Evolutionary conservation across 2,888 invertebrate genomes (phyloP), one percentile per base, ranked within the genome.

Genomic region (Laothoe populi): DNA sequence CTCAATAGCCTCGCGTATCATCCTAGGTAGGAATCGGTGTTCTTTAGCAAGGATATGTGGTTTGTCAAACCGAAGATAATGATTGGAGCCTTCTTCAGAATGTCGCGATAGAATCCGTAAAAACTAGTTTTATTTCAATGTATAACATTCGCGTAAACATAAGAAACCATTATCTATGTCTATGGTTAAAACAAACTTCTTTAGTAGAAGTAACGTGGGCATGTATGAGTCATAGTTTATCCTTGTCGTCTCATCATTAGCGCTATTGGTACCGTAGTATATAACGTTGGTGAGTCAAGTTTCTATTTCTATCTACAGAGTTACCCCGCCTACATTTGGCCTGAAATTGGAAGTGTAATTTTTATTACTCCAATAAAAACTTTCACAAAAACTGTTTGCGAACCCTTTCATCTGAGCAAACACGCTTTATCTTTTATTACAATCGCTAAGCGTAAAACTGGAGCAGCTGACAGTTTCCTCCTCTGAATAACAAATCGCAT

Each of bases 371-470:
- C 53, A 53, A 53, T 53, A 53, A 53, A 48, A 53, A 35, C 35
- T 53, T 53, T 53, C 53, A 19, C 53, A 53, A 53, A 35, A 53
- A 53, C 53, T 53, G 53, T 53, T 53, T 53, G 53, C 53, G 53
- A 53, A 53, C 53, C 53, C 53, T 53, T 53, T 53, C 53, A 35
- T 53, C 53, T 35, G 31, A 53, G 53, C 53, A 53, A 53, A 53
- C 53, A 53, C 53, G 31, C 31, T 53, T 53, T 35, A 53, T 53
- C 53, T 53, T 53, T 53, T 53, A 53, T 53, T 53, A 53, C 53
- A 35, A 53, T 53, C 53, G 31, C 35, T 19, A 19, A 53, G 19
- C 53, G 35, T 53, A 53, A 53, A 53, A 53, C 53, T 53, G 53
- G 53, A 31, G 53, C 53, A 53, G 53, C 35, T 53, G 53, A 53